Base-by-base conservation (phyloP, 2,113 vertebrate genomes). In the Orycteropus afer region DNA sequence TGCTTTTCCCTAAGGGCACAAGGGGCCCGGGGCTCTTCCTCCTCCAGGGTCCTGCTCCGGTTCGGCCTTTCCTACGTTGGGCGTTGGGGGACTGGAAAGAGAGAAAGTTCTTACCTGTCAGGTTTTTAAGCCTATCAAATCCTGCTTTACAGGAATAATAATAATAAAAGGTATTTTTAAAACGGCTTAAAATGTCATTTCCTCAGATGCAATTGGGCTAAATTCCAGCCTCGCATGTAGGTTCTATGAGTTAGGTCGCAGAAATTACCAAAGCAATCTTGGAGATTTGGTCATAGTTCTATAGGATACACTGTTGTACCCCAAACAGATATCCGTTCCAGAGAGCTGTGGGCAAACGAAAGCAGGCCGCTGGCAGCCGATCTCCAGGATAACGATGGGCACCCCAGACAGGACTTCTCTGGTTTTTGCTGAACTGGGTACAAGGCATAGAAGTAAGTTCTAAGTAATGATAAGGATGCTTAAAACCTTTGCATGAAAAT, bases 81-180 rank as follows among this genome's bases (percentile, higher is more conserved):
- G 96, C 95, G 96, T 94, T 94, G 91, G 95, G 97, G 74, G 97
- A 96, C 97, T 89, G 98, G 95, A 96, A 96, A 97, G 96, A 97
- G 94, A 97, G 96, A 98, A 98, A 98, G 98, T 98, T 98, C 98
- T 98, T 98, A 98, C 98, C 98, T 98, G 98, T 95, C 97, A 93
- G 96, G 97, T 71, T 97, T 90, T 94, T 91, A 96, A 97, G 90
- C 96, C 95, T 97, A 97, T 97, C 95, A 96, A 78, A 97, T 98
- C 95, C 82, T 71, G 90, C 77, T 86, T 87, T 69, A 90, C 74
- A 55, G 79, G 29, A 90, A 32, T 45, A 32, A 61, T 73, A 74
- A 71, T 61, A 34, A 55, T 74, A 17, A 55, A 83, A 86, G 94
- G 34, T 91, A 78, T 91, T 97, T 96, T 92, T 65, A 57, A 34